Base-by-base conservation (phyloP, 2,888 invertebrate genomes). In the Athalia cordata region DNA sequence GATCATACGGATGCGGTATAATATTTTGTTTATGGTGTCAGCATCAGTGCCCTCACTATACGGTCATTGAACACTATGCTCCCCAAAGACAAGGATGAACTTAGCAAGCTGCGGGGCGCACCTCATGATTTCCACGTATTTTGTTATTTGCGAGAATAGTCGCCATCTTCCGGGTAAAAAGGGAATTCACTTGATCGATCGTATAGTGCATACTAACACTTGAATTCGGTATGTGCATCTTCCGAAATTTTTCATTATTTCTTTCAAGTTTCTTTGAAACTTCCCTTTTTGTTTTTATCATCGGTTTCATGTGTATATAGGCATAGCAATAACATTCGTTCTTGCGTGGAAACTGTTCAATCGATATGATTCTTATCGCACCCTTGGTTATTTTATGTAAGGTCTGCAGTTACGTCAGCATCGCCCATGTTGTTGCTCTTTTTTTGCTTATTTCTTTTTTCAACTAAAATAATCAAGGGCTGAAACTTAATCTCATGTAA, bases 41-140 rank as follows among this genome's bases (percentile, higher is more conserved):
- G 96, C 96, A 96, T 92, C 92, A 95, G 94, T 95, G 94, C 92
- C 92, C 96, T 96, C 96, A 95, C 95, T 94, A 94, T 84, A 93
- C 95, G 95, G 93, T 96, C 95, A 95, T 93, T 93, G 95, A 92
- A 94, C 94, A 95, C 94, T 95, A 93, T 93, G 95, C 95, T 95
- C 96, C 95, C 95, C 94, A 91, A 84, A 94, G 95, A 96, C 95
- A 95, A 95, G 94, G 95, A 95, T 93, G 5, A n/a, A 57, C 29
- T 2, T 2, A 1, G 0, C 1, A 3, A 0, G 13, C 3, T 9
- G 8, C 15, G 45, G 5, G 6, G 59, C 55, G 57, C 77, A 50
- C 62, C 55, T 77, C 78, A 80, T 78, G 77, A 81, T 75, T 62
- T 50, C 79, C 59, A 11, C 8, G 49, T 11, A 9, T 75, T 80